Conservation (phyloP, 2,113 vertebrate genomes). For the Hemiscyllium ocellatum region DNA sequence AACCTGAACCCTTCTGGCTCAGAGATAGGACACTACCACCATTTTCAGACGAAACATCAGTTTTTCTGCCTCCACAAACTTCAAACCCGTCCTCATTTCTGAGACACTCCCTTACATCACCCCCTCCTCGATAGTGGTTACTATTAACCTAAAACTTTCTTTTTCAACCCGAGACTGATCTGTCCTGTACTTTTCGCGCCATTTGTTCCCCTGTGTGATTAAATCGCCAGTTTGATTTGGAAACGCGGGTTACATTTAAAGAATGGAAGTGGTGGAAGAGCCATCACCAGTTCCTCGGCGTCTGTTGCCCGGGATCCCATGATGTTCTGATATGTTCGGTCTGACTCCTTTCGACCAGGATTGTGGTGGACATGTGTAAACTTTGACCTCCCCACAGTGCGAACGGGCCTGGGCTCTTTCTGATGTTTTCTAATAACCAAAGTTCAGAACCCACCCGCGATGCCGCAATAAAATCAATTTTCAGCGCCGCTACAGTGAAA, state of each 20-base stretch:
- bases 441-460: background rate
- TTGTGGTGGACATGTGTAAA: background rate
- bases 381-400: background rate
- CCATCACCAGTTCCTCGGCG: background rate
- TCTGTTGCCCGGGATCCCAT: background rate
- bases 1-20: no score
- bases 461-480: slow-evolving; percentile 66
- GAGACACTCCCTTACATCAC: background rate
- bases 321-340: background rate
- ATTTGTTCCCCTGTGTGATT: background rate
- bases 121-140: background rate
- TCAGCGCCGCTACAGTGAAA: slow-evolving; percentile 74
- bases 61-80: background rate
- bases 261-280: background rate
- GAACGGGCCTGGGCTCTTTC: background rate
- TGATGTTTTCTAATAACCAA: background rate
- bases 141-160: background rate
- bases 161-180: background rate
- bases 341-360: background rate
- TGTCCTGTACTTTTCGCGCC: background rate
- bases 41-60: background rate
- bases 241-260: background rate
- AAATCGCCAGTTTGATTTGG: background rate
- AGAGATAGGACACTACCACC: no score
- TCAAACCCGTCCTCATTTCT: background rate